Base-by-base conservation (phyloP, 2,888 invertebrate species). In the Drosophila ezoana region DNA sequence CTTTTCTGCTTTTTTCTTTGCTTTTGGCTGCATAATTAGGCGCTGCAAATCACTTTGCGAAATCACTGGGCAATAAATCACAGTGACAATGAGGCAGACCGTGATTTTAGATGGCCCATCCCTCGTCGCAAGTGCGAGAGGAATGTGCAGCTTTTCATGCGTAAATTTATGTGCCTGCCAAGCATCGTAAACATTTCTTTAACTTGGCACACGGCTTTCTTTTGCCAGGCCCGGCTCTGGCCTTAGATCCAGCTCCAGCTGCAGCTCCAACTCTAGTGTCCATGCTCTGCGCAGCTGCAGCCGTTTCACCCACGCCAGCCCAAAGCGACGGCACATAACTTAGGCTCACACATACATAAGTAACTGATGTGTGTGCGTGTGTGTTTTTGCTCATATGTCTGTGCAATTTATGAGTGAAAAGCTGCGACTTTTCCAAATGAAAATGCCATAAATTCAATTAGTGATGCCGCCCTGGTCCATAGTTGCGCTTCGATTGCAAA, bases 91-190 rank as follows among this genome's bases (percentile, higher is more conserved):
- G 58, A 64, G 45, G 35, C 69, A 57, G 35, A 33, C 52, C 28
- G 75, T 72, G 77, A 75, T 72, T 75, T 75, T 40, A n/a, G 47
- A 20, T 48, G 18, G 73, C 51, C 57, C 68, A 76, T 40, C 77
- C 77, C 77, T 77, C 51, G 41, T 54, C 10, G 65, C 49, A 48
- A 32, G 49, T 69, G 60, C 53, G 54, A 51, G 43, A 58, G 78
- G 74, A 70, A 76, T 74, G 73, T 56, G 57, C 66, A 76, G 76
- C 83, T 80, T 84, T 84, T 87, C 88, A 83, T 89, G 87, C 87
- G 89, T 79, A 89, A 88, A 88, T 88, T 89, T 89, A 88, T 88
- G 85, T 83, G 81, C 79, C 79, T 87, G 84, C 72, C 77, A 71
- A 74, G 72, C 75, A 68, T 87, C 87, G 87, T 89, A 89, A 88